Conservation (phyloP, 2,888 invertebrate species). For the Cheilosia variabilis region DNA sequence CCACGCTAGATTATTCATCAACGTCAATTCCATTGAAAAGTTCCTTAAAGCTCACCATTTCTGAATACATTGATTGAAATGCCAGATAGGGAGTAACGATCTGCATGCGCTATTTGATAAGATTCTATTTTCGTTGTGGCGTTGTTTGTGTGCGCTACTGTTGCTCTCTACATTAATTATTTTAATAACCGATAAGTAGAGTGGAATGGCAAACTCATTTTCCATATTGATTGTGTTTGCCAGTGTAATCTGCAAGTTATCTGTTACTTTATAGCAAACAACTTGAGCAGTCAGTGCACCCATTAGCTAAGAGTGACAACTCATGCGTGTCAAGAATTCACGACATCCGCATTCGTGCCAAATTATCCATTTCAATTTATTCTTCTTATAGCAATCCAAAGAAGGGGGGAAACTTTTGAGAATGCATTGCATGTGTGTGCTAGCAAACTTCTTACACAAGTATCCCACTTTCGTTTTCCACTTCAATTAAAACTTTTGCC, state of each 20-base stretch:
- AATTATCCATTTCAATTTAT: conserved; percentile 59
- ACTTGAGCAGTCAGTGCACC: neutral
- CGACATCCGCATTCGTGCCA: conserved; percentile 47
- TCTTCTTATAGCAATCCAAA: neutral
- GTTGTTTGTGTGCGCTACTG: conserved; percentile 2
- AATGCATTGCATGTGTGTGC: conserved; percentile 21
- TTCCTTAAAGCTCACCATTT: neutral
- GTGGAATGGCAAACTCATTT: conserved; percentile 28
- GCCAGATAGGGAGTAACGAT: conserved; percentile 6
- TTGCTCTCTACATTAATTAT: neutral
- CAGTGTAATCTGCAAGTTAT: conserved; percentile 13
- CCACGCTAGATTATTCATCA: too few species aligned
- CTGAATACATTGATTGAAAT: conserved; percentile 7
- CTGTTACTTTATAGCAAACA: too few species aligned
- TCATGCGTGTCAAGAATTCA: conserved; percentile 73
- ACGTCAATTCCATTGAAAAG: neutral
- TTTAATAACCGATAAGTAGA: conserved; percentile 4
- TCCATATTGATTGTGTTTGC: neutral
- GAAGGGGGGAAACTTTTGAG: conserved; percentile 10
- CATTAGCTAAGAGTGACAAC: neutral
- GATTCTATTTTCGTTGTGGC: conserved; percentile 33
- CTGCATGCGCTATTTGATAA: conserved; percentile 36
- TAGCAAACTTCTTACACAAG: conserved; percentile 35
- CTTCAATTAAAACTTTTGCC: conserved; percentile 70
- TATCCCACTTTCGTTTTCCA: conserved; percentile 65